Conservation (phyloP, 2,888 invertebrate genomes). For the Campaea margaritaria region DNA sequence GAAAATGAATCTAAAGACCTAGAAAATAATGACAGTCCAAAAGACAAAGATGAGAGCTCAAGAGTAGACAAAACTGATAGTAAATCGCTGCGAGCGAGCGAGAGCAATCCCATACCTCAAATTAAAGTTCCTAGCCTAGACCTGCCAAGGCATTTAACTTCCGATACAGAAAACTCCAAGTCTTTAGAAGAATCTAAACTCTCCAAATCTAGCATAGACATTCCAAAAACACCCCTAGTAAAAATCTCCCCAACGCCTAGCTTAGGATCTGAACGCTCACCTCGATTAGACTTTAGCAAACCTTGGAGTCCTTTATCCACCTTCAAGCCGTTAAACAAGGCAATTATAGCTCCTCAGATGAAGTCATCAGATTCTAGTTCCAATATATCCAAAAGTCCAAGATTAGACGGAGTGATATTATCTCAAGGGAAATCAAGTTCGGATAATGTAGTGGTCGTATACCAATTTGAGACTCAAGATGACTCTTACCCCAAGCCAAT, state of each 20-base stretch:
- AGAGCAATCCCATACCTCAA: constrained; percentile 65
- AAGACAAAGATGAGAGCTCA: constrained; percentile 65
- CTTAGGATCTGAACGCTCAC: constrained; percentile 35
- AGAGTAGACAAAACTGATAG: constrained; percentile 55
- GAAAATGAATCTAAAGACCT: constrained; percentile 50
- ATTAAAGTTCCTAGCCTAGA: constrained; percentile 77
- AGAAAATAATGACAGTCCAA: constrained; percentile 52
- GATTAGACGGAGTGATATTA: constrained; percentile 75
- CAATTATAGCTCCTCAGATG: constrained; percentile 56
- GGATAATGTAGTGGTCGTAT: constrained; percentile 78
- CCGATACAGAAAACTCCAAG: constrained; percentile 71
- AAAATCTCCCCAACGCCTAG: constrained; percentile 66
- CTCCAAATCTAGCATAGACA: constrained; percentile 55
- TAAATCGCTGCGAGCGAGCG: constrained; percentile 55
- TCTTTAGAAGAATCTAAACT: constrained; percentile 52
- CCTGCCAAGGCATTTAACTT: constrained; percentile 58
- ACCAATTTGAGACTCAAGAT: constrained; percentile 76
- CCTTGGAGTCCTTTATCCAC: constrained; percentile 73
- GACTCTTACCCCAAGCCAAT: constrained; percentile 61
- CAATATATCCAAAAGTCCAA: constrained; percentile 63
- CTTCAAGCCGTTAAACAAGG: constrained; percentile 68
- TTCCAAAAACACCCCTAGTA: constrained; percentile 59
- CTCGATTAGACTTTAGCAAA: constrained; percentile 62
- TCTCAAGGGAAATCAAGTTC: constrained; percentile 78
- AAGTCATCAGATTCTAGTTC: constrained; percentile 67